Evolutionary conservation across 37 sponge, comb jelly and placozoan genomes (phyloP).

Genomic region (Haliclona indistincta): DNA sequence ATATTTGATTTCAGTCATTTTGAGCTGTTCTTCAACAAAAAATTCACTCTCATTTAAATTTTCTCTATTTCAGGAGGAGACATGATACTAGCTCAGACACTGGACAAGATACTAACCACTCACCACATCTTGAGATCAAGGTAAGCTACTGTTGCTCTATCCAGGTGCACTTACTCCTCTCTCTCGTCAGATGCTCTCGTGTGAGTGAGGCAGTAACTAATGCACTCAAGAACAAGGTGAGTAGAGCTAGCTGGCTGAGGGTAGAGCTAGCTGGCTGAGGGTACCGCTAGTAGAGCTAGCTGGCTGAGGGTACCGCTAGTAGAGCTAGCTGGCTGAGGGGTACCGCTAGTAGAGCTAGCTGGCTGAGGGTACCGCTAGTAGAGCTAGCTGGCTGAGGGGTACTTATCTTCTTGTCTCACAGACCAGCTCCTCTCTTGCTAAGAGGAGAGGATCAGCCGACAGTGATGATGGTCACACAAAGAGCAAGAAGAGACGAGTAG

Average conservation of each 20-base stretch:
- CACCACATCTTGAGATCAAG: neutral
- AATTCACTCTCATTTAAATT: neutral
- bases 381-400: no score
- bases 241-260: no score
- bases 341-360: no score
- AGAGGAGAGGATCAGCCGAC: constrained; percentile 16
- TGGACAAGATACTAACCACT: neutral
- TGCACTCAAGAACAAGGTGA: no score
- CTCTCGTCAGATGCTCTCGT: no score
- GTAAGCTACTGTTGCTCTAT: neutral
- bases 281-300: no score
- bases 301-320: no score
- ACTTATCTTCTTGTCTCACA: neutral
- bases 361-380: no score
- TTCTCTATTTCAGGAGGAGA: neutral
- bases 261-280: no score
- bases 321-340: no score
- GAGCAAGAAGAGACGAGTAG: constrained; percentile 46
- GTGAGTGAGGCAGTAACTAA: no score
- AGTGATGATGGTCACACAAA: constrained; percentile 18
- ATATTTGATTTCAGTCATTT: neutral
- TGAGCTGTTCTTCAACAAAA: neutral
- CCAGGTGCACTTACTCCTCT: neutral
- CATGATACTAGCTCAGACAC: neutral
- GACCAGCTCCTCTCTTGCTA: neutral